Base-by-base conservation (phyloP, 2,797 vertebrate species). In the Masticophis lateralis region DNA sequence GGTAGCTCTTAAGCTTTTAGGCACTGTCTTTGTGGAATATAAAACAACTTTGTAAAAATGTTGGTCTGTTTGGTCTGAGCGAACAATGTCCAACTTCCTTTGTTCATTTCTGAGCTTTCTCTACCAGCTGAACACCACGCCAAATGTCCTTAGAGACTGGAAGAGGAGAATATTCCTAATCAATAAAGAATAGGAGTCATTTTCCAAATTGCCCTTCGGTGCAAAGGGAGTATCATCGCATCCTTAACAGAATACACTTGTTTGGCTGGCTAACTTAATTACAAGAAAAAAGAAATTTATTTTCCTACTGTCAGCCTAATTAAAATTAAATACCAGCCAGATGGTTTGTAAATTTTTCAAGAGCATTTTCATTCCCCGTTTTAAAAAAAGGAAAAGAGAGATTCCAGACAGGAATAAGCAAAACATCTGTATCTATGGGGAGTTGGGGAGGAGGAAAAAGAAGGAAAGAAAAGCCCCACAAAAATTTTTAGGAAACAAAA, bases 241-340 rank as follows among this genome's bases (percentile, higher is more conserved):
- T 1, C 89, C 90, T 18, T 32, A 93, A 91, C 12, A 86, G 83
- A 90, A 92, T 2, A 25, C 53, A 18, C 0, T 74, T 4, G 2
- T 94, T 94, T 90, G 56, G 60, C 0, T 87, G 56, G 57, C 63
- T 90, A 87, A 93, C 87, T 94, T 94, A 61, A 91, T 95, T 91
- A 91, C 37, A 61, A 88, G 74, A 91, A 90, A 53, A 32, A 0
- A 0, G 2, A 51, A 93, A 4, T 61, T 92, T 63, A 86, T 92
- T 96, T 94, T 90, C 94, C 91, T 74, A 92, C 74, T 92, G 87
- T 89, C 0, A 1, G 91, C 59, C 63, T 92, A 83, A 92, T 57
- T 95, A 86, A 95, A 95, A 92, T 95, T 9, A 93, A 94, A 92
- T 87, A 89, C 0, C 0, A 95, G 16, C 37, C 69, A 74, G 89